Base-by-base conservation (phyloP, 2,888 invertebrate species). In the Biston stratarius region DNA sequence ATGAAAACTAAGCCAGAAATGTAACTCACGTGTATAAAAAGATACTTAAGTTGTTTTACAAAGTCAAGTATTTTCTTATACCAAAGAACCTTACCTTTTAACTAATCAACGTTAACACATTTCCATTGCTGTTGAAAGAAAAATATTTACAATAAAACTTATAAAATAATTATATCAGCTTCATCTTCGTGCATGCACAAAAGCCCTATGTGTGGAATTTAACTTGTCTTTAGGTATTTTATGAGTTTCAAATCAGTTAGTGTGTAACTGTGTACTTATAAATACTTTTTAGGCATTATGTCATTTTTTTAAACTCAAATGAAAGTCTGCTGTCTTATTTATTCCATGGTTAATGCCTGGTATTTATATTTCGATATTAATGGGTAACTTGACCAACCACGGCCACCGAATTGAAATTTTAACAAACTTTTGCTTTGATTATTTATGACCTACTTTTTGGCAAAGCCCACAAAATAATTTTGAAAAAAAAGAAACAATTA, bases 1-100 rank as follows among this genome's bases (percentile, higher is more conserved):
- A n/a, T n/a, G 5, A 7, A 9, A 48, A 24, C 24, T 49, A 60
- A 55, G 48, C 55, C 15, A 33, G 57, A 62, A 40, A n/a, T 14
- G 6, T 8, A 58, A 34, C 55, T 45, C 34, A 64, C 33, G 42
- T 24, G 72, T 77, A 84, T 83, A 83, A 88, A 84, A 84, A 83
- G 82, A 80, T 80, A 84, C 86, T 88, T 87, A 85, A 88, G 67
- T 63, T 42, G 40, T 55, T 42, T 80, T 78, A 63, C 63, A 47
- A 38, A 79, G 83, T 89, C 88, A 88, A 89, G 85, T 85, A 78
- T 79, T 74, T 81, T 80, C 77, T 88, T 82, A 82, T 83, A 81
- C 76, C 64, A 71, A 74, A 69, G 73, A 38, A 38, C 38, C 38
- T 42, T n/a, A 55, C 1, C 33, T 24, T 42, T 6, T 33, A 33